Percentiles rank a stretch among this genome's conserved stretches.
phyloP scores from a whole-genome alignment of 2,797 vertebrate species.

The Peromyscus aztecus region DNA sequence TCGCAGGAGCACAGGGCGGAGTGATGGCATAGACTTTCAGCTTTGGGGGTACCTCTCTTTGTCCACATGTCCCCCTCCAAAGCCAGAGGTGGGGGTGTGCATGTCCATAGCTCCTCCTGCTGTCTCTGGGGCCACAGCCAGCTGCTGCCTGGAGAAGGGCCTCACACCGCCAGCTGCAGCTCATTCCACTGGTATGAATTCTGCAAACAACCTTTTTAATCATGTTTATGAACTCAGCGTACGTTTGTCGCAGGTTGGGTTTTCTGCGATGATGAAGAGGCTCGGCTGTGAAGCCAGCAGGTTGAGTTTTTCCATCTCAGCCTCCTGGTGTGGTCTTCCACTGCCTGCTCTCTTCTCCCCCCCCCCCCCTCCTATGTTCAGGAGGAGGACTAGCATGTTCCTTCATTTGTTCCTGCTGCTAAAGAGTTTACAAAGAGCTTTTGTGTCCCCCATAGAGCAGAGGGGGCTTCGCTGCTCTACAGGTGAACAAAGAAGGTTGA shows the following conservation, averaged over 20 bases:
- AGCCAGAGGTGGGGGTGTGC: conserved; percentile 64
- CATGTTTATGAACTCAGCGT: conserved; percentile 69
- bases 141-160: conserved; percentile 77
- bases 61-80: not conserved
- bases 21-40: not conserved
- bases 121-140: conserved; percentile 80
- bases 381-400: conserved; percentile 7
- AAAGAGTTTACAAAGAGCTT: not conserved
- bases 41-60: not conserved
- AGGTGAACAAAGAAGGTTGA: not conserved
- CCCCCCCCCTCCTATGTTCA: not conserved
- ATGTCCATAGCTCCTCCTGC: conserved; percentile 75
- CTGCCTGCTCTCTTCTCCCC: not conserved
- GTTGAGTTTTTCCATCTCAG: conserved; percentile 58
- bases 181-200: conserved; percentile 78
- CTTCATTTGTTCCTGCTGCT: not conserved
- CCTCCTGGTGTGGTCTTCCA: not conserved
- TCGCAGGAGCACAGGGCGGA: not conserved
- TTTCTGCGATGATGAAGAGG: conserved; percentile 77
- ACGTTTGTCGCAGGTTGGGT: conserved; percentile 64
- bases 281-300: conserved; percentile 61
- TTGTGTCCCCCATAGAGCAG: not conserved
- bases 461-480: not conserved
- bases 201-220: conserved; percentile 81
- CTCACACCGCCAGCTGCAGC: conserved; percentile 73